Evolutionary conservation across 2,888 invertebrate genomes (phyloP), one percentile per base, ranked within the genome.

Genomic region (Acleris literana): DNA sequence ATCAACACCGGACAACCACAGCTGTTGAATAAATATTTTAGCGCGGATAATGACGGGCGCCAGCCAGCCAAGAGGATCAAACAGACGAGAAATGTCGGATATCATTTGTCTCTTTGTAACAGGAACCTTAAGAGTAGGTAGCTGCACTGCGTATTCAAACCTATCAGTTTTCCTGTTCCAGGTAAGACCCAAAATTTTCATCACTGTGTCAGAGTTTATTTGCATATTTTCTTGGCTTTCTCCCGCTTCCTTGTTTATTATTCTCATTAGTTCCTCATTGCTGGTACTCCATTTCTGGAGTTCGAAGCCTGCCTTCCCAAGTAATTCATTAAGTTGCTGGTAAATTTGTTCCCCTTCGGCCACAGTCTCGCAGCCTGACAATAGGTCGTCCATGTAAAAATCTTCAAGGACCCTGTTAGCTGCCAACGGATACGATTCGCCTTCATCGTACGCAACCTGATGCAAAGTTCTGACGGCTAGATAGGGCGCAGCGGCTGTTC

Each of bases 391-490:
- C 53, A 53, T 53, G 17, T 53, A 53, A 25, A 53, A 53, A 9
- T 53, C 25, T 25, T 53, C 5, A 16, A 53, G 33, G 7, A 54
- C 53, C 17, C 53, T 33, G 17, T 33, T 29, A 33, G 53, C 53
- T 9, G 53, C 53, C 18, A 54, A 33, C 9, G 53, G 33, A 11
- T 29, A 54, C 17, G n/a, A 29, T 29, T 33, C n/a, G 4, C 53
- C 53, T 54, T 54, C 53, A n/a, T 54, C 53, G 6, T 54, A 54
- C n/a, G n/a, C 53, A 17, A 54, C 53, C 29, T 54, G 54, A 3
- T 54, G 54, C 13, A 54, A 13, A 2, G 54, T 18, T 13, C 54
- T 33, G 11, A 54, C 54, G 29, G 53, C 53, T 33, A 54, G 16
- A 54, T 54, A 54, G 7, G 53, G 53, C 5, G 53, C 53, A 2